phyloP scores from a whole-genome alignment of 2,113 vertebrate species.

The Synchiropus splendidus region DNA sequence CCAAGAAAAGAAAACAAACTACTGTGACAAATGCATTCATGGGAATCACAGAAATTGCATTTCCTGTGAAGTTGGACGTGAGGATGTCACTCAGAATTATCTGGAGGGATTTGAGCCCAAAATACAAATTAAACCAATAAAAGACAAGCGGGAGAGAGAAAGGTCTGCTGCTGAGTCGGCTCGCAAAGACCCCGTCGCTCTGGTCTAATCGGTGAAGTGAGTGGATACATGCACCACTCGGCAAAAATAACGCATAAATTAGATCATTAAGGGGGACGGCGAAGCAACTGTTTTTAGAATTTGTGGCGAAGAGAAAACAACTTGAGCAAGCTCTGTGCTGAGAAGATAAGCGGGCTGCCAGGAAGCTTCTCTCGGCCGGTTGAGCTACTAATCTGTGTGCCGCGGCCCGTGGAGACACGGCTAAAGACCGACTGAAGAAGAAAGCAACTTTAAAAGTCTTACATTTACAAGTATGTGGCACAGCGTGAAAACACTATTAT shows the following conservation, averaged over 20 bases:
- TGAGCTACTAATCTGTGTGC: conserved; percentile 42
- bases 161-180: conserved; percentile 19
- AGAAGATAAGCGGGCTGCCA: conserved; percentile 56
- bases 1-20: conserved; percentile 16
- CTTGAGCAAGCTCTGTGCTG: conserved; percentile 52
- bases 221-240: conserved; percentile 25
- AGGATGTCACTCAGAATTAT: conserved; percentile 56
- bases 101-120: conserved; percentile 40
- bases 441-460: conserved; percentile 12
- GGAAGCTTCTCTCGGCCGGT: conserved; percentile 37
- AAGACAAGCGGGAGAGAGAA: conserved; percentile 10
- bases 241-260: conserved; percentile 27
- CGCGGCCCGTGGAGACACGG: conserved; percentile 28
- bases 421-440: conserved; percentile 20
- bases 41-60: conserved; percentile 31
- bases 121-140: conserved; percentile 43
- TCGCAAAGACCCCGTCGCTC: conserved; percentile 31
- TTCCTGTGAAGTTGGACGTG: conserved; percentile 12
- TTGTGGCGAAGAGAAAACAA: conserved; percentile 44
- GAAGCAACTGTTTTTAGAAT: conserved; percentile 53
- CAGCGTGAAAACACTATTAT: not conserved
- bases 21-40: conserved; percentile 6
- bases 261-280: conserved; percentile 56
- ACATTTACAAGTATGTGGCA: not conserved
- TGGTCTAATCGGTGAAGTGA: conserved; percentile 55